These are phyloP conservation scores for Columbina picui DNA, from an alignment of 2,113 vertebrate species.

Conservation along the genomic window DNA sequence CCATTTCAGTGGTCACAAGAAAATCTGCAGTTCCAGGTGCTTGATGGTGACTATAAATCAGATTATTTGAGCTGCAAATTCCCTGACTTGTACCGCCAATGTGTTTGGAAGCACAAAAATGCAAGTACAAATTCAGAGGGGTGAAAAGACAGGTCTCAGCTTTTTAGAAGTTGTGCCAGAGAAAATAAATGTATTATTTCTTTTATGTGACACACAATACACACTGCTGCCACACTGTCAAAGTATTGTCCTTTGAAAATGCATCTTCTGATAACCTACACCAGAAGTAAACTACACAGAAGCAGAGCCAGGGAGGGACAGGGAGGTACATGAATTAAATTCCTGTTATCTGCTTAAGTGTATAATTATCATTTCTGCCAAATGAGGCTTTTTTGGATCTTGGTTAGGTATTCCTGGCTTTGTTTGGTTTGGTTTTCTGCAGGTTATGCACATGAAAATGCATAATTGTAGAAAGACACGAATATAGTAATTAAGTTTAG, in stretches of 20 bases:
- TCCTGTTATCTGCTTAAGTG: background rate
- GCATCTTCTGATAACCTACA: background rate
- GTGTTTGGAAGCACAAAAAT: background rate
- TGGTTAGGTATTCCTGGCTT: background rate
- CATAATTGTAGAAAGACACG: background rate
- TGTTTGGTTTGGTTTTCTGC: background rate
- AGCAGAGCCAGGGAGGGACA: background rate
- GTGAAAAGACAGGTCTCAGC: background rate
- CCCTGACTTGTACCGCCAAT: background rate
- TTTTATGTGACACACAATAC: background rate
- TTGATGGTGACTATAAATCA: background rate
- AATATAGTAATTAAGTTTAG: conserved; percentile 6
- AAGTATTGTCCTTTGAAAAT: background rate
- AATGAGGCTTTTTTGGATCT: background rate
- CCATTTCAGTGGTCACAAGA: background rate
- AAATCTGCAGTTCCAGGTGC: background rate
- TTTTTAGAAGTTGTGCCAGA: background rate
- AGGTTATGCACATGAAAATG: background rate
- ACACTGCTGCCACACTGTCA: background rate
- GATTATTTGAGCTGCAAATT: background rate
- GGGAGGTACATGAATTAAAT: background rate
- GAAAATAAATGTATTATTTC: background rate
- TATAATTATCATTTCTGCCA: background rate
- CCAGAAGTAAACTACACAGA: background rate
- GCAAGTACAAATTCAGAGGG: background rate